phyloP scores from a whole-genome alignment of 1,140 invertebrate genomes.

The Drosophila parvula region DNA sequence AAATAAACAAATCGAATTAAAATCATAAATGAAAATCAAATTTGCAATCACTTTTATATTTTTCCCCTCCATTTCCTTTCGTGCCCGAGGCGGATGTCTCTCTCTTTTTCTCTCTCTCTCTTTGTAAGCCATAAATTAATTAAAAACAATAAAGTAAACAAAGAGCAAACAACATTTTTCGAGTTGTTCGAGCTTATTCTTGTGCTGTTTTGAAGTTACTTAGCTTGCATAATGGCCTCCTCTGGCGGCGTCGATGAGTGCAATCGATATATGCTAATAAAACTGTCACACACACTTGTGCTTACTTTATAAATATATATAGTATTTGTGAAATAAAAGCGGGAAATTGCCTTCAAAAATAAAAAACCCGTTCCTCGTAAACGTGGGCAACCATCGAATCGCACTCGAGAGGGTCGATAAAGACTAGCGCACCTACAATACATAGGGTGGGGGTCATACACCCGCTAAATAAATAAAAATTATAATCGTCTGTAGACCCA shows the following conservation, averaged over 20 bases:
- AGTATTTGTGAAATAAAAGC: conserved; percentile 1
- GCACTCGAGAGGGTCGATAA: conserved; percentile 29
- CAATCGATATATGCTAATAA: conserved; percentile 65
- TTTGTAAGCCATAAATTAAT: conserved; percentile 47
- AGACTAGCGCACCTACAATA: background rate
- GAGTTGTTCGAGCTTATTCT: conserved; percentile 5
- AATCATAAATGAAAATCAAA: conserved; percentile 56
- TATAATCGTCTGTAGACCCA: conserved; percentile 21
- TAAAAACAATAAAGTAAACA: conserved; percentile 46
- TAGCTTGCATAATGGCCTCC: conserved; percentile 53
- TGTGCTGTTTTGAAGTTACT: conserved; percentile 42
- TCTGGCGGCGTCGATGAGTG: conserved; percentile 10
- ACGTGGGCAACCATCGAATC: no score
- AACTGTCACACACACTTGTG: conserved; percentile 30
- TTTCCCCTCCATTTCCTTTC: conserved; percentile 4
- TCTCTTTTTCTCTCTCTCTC: conserved; percentile 9
- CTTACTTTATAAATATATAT: conserved; percentile 35
- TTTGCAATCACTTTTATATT: conserved; percentile 42
- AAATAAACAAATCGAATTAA: conserved; percentile 51
- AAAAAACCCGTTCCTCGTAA: conserved; percentile 13
- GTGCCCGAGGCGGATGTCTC: background rate
- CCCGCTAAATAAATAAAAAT: conserved; percentile 14
- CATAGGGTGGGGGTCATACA: background rate
- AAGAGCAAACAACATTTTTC: conserved; percentile 22
- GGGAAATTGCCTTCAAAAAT: conserved; percentile 17